These are phyloP conservation scores for Gobionotothen gibberifrons DNA, from an alignment of 2,797 vertebrate genomes.

Conservation along the genomic window DNA sequence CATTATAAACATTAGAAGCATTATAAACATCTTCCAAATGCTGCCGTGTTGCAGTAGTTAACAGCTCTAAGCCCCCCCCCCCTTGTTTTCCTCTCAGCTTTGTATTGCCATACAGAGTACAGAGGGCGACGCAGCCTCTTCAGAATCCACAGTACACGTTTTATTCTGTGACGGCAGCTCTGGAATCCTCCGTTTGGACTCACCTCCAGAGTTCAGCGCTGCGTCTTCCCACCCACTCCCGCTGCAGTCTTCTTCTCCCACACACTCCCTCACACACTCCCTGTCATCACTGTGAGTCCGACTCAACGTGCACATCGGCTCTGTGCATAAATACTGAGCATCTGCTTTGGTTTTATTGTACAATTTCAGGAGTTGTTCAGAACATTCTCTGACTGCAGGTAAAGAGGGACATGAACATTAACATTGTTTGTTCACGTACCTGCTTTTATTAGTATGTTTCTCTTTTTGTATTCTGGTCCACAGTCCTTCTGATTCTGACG, in stretches of 20 bases:
- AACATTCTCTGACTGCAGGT: background rate
- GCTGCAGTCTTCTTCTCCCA: constrained; percentile 45
- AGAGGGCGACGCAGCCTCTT: no score
- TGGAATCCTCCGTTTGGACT: constrained; percentile 49
- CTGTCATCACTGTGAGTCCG: constrained; percentile 38
- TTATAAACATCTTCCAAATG: no score
- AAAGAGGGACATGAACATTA: background rate
- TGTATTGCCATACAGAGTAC: no score
- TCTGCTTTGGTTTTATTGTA: constrained; percentile 20
- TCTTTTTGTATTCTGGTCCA: constrained; percentile 40
- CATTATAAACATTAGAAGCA: no score
- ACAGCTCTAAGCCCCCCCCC: no score
- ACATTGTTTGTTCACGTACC: background rate
- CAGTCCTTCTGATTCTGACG: constrained; percentile 25
- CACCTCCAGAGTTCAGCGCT: constrained; percentile 48
- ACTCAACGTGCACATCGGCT: constrained; percentile 37
- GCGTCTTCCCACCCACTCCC: constrained; percentile 47
- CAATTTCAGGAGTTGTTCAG: constrained; percentile 2
- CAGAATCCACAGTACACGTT: no score
- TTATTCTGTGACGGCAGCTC: no score
- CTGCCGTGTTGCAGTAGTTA: no score
- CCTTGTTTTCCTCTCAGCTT: no score
- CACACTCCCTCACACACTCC: constrained; percentile 39
- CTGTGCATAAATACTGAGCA: constrained; percentile 11
- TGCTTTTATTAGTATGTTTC: constrained; percentile 2